These are phyloP conservation scores for Lepetodrilus schrolli DNA, from an alignment of 2,888 invertebrate species.

Conservation along the genomic window DNA sequence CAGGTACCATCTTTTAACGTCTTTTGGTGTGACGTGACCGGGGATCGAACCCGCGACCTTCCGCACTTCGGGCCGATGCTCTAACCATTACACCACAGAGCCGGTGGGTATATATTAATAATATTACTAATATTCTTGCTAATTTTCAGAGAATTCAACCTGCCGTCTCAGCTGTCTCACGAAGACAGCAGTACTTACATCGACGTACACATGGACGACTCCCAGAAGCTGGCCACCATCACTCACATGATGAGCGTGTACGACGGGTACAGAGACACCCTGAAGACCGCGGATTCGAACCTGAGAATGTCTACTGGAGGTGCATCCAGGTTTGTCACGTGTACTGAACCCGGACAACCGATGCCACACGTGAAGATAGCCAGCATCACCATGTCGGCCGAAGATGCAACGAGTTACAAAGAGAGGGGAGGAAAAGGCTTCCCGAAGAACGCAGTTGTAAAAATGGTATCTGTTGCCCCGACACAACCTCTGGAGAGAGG, in stretches of 20 bases:
- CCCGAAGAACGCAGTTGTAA: not conserved
- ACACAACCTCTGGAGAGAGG: not conserved
- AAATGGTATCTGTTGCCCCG: not conserved
- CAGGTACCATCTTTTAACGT: too few species aligned
- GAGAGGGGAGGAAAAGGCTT: not conserved
- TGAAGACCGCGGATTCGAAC: not conserved
- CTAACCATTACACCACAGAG: too few species aligned
- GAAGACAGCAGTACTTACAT: constrained; percentile 22
- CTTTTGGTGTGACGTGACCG: too few species aligned
- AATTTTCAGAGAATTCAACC: constrained; percentile 33
- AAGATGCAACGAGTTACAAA: not conserved
- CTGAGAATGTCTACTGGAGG: not conserved
- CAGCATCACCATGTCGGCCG: not conserved
- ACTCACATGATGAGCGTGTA: constrained; percentile 27
- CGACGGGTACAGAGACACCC: not conserved
- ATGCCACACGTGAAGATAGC: not conserved
- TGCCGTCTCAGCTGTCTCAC: constrained; percentile 30
- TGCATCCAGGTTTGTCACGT: not conserved
- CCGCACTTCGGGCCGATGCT: too few species aligned
- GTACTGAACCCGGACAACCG: not conserved
- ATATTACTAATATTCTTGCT: too few species aligned
- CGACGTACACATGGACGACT: constrained; percentile 34
- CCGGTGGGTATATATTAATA: too few species aligned
- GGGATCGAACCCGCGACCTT: too few species aligned
- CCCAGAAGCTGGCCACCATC: constrained; percentile 31